Conservation (phyloP, 1,140 invertebrate genomes). For the Nylanderia fulva region DNA sequence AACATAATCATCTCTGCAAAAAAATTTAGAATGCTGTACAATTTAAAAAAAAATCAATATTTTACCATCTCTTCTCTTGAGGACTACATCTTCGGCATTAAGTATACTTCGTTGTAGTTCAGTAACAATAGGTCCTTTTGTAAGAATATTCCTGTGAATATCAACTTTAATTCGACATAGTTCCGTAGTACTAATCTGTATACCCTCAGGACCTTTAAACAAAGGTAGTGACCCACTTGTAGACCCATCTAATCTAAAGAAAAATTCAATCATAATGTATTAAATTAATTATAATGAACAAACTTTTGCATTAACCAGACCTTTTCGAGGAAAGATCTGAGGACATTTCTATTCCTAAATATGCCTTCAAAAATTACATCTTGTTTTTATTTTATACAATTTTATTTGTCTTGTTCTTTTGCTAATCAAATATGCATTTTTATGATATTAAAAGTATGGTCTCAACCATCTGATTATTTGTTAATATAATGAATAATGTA, state of each 20-base stretch:
- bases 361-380: not conserved
- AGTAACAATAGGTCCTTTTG: not conserved
- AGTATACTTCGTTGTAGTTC: constrained; percentile 68
- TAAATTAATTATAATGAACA: constrained; percentile 7
- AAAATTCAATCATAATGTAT: constrained; percentile 18
- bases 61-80: constrained; percentile 77
- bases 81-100: constrained; percentile 72
- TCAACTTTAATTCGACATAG: constrained; percentile 75
- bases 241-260: constrained; percentile 65
- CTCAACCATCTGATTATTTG: too few relatives aligned
- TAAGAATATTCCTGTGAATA: constrained; percentile 73
- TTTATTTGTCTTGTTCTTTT: not conserved
- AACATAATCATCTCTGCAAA: too few relatives aligned
- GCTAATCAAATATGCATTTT: not conserved
- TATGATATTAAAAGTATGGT: not conserved
- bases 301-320: not conserved
- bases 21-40: too few relatives aligned
- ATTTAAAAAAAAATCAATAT: constrained; percentile 24
- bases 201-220: constrained; percentile 72
- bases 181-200: constrained; percentile 63
- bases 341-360: not conserved
- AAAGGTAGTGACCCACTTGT: constrained; percentile 57
- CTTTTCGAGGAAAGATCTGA: too few relatives aligned
- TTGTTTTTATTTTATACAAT: not conserved
- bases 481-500: too few relatives aligned